Conservation (phyloP, 2,113 vertebrate genomes). For the Siniperca knerii region DNA sequence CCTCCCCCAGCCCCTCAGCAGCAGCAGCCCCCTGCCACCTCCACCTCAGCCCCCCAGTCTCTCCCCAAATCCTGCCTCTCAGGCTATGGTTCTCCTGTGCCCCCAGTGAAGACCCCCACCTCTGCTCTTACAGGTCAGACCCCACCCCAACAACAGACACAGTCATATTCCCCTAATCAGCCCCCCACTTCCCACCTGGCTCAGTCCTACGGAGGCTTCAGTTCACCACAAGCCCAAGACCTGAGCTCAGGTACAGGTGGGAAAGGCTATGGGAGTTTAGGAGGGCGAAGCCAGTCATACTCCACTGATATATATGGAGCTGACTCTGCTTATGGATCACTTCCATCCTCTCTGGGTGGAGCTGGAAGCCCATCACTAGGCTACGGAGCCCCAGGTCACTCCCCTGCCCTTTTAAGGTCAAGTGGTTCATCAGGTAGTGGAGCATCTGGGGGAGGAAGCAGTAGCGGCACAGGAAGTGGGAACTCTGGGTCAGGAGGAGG, state of each 20-base stretch:
- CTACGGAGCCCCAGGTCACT: slow-evolving; percentile 92
- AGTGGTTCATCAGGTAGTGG: slow-evolving; percentile 83
- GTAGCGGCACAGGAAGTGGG: slow-evolving; percentile 77
- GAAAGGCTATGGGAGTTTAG: slow-evolving; percentile 83
- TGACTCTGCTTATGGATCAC: slow-evolving; percentile 85
- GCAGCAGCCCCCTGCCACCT: slow-evolving; percentile 73
- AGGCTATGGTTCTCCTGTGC: slow-evolving; percentile 85
- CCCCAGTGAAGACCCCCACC: slow-evolving; percentile 88
- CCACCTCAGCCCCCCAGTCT: slow-evolving; percentile 74
- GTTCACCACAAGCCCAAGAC: slow-evolving; percentile 89
- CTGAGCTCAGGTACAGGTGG: slow-evolving; percentile 84
- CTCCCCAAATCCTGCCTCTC: slow-evolving; percentile 85
- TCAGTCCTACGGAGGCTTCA: slow-evolving; percentile 88
- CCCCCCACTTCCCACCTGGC: slow-evolving; percentile 83
- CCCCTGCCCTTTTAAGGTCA: slow-evolving; percentile 91
- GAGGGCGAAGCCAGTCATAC: slow-evolving; percentile 86
- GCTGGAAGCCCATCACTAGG: slow-evolving; percentile 91
- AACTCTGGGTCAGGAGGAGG: slow-evolving; percentile 79
- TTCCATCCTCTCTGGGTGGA: slow-evolving; percentile 84
- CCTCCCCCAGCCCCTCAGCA: slow-evolving; percentile 81
- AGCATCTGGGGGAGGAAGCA: slow-evolving; percentile 78
- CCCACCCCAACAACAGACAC: slow-evolving; percentile 85
- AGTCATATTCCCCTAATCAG: slow-evolving; percentile 89
- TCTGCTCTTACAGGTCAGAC: slow-evolving; percentile 89
- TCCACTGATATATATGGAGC: slow-evolving; percentile 87